Percentiles rank a stretch among this genome's conserved stretches.
Conservation (phyloP, 2,797 vertebrate genomes). For the Austrolebias charrua region DNA sequence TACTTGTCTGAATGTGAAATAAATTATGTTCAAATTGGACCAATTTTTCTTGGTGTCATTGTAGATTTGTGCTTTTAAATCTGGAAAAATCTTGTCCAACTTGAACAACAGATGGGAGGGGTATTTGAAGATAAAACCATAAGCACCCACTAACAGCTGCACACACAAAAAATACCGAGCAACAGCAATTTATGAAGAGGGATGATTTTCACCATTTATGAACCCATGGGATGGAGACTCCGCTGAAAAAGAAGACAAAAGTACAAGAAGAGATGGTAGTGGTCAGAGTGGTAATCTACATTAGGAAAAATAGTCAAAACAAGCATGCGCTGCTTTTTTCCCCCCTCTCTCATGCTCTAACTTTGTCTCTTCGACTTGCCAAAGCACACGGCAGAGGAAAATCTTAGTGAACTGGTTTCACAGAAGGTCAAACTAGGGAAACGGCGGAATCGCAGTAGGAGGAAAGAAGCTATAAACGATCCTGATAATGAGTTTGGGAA, state of each 20-base stretch:
- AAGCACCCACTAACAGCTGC: too few relatives aligned
- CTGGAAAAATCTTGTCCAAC: too few relatives aligned
- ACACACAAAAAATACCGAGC: constrained; percentile 72
- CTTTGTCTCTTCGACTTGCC: constrained; percentile 13
- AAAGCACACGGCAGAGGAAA: constrained; percentile 5
- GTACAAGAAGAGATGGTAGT: constrained; percentile 1
- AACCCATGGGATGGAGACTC: constrained; percentile 32
- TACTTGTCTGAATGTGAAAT: too few relatives aligned
- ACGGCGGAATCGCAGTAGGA: constrained; percentile 21
- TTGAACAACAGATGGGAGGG: constrained; percentile 1
- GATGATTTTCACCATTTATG: constrained; percentile 49
- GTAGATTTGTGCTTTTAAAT: too few relatives aligned
- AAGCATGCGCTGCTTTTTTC: constrained; percentile 3
- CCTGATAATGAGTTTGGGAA: constrained; percentile 52
- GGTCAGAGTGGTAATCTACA: constrained; percentile 4
- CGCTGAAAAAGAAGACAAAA: constrained; percentile 17
- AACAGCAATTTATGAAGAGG: constrained; percentile 59
- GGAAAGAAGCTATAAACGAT: constrained; percentile 47
- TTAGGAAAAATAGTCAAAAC: constrained; percentile 1
- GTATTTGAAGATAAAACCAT: constrained; percentile 69
- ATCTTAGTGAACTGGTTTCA: constrained; percentile 45
- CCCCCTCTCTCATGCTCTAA: constrained; percentile 6
- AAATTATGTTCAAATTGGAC: too few relatives aligned
- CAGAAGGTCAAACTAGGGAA: constrained; percentile 38
- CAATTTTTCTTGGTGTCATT: too few relatives aligned